phyloP scores from a whole-genome alignment of 2,113 vertebrate species.

The Prionailurus viverrinus region DNA sequence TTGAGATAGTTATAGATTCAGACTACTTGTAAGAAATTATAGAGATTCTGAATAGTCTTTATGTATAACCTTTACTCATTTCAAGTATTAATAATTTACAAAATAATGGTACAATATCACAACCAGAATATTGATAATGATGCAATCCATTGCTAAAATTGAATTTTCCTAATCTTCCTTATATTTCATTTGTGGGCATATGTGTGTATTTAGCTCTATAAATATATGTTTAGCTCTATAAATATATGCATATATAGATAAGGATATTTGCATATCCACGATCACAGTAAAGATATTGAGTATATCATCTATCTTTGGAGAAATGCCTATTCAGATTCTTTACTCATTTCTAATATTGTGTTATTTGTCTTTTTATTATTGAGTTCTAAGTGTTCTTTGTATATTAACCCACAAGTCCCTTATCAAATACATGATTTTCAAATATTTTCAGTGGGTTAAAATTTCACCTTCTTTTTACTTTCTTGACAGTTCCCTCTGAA shows the following conservation, averaged over 20 bases:
- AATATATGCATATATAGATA: background rate
- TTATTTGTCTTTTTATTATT: background rate
- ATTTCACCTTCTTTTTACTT: background rate
- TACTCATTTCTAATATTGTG: background rate
- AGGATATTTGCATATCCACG: background rate
- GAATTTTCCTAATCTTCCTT: background rate
- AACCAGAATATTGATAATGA: background rate
- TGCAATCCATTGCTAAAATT: background rate
- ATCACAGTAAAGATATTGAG: background rate
- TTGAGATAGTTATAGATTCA: background rate
- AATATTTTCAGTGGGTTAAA: background rate
- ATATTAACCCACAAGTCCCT: background rate
- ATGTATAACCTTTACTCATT: background rate
- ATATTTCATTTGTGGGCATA: background rate
- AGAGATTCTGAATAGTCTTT: background rate
- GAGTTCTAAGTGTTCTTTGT: background rate
- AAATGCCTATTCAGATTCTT: background rate
- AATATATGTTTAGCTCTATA: background rate
- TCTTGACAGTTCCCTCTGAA: background rate
- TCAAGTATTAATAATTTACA: background rate
- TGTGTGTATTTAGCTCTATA: background rate
- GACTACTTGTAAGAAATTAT: background rate
- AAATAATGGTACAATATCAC: background rate
- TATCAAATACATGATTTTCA: background rate
- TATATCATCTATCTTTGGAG: background rate